Percentiles rank a stretch among this genome's conserved stretches.
phyloP scores from a whole-genome alignment of 2,113 vertebrate genomes.

The Uria aalge region DNA sequence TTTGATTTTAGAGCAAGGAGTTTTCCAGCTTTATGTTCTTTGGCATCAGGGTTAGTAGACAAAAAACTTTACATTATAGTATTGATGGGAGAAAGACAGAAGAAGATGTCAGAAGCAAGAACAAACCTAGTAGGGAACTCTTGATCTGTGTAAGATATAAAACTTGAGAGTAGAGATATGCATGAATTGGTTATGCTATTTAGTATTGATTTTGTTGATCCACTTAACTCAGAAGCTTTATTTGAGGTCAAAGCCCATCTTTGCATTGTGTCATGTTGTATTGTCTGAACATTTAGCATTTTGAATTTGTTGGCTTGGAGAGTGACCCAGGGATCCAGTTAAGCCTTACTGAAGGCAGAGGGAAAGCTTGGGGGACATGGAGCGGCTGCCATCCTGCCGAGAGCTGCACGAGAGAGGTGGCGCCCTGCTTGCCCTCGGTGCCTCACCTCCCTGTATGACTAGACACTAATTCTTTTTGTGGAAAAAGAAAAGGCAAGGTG shows the following conservation, averaged over 20 bases:
- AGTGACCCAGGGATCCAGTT: background rate
- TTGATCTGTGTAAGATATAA: background rate
- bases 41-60: background rate
- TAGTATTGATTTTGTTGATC: background rate
- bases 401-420: background rate
- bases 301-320: background rate
- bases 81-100: background rate
- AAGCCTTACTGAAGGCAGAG: background rate
- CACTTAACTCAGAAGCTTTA: background rate
- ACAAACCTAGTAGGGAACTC: background rate
- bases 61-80: background rate
- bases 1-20: background rate
- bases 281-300: background rate
- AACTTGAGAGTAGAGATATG: background rate
- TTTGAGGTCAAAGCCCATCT: background rate
- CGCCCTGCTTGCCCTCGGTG: background rate
- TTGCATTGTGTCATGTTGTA: background rate
- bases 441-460: background rate
- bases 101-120: background rate
- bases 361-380: rapidly evolving
- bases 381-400: background rate
- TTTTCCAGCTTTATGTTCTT: background rate
- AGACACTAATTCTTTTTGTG: background rate
- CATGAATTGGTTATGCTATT: background rate
- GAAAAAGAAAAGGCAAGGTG: background rate